Base-by-base conservation (phyloP, 2,888 invertebrate species). In the Apotomis capreana region DNA sequence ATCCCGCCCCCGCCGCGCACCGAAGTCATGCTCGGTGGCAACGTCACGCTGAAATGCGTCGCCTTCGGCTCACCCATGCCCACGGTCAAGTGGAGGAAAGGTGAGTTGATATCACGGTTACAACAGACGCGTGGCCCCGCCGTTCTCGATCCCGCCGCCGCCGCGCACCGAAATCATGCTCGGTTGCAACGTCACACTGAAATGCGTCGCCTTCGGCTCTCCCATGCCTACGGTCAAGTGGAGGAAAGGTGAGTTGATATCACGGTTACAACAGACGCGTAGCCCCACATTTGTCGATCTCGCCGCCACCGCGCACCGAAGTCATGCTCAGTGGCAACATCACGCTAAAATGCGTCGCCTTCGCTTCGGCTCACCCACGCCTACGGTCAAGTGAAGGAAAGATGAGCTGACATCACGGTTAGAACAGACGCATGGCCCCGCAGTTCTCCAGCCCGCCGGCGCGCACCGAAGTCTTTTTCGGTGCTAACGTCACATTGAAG, bases 181-280 rank as follows among this genome's bases (percentile, higher is more conserved):
- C 40, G 4, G 40, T 40, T 3, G 6, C 40, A 40, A 3, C 5
- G 1, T 40, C 6, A 40, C 40, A 4, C 40, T 40, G 40, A 40
- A 49, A 49, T 49, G 9, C 2, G 3, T 8, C 49, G 5, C 9
- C 44, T 68, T 15, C 46, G 99, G 99, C 26, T 98, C 99, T 0
- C 99, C 99, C 5, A 99, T 99, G 99, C 99, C 99, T 1, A 96
- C 96, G 80, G 99, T 99, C 69, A 98, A 98, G 90, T 98, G 98
- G 98, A 95, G 96, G 15, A 15, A 15, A 15, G 15, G 26, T 26
- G 26, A 26, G 26, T 26, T 26, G 26, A 26, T 26, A 26, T 26
- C 26, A 26, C 26, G 26, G 26, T 26, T 26, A 26, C 26, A 26
- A 26, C 2, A 96, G 99, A 75, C 95, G 99, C 76, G 98, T 99